Base-by-base conservation (phyloP, 2,888 invertebrate genomes). In the Hartigia nigra region DNA sequence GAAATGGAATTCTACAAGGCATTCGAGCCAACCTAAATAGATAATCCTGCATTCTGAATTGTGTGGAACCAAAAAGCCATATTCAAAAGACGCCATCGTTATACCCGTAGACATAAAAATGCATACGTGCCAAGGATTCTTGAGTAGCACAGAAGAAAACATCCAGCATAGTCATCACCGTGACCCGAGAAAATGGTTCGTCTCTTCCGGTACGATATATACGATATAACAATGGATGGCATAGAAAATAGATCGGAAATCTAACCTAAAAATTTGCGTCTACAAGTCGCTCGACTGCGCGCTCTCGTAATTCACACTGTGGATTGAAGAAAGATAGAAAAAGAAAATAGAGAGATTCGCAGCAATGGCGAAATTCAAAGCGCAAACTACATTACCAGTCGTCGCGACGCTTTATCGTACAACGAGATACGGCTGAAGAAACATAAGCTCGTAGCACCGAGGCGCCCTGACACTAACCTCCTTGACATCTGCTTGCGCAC, bases 401-500 rank as follows among this genome's bases (percentile, higher is more conserved):
- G 55, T 23, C 23, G 55, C 55, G 55, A 55, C 55, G 55, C 5
- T 55, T 55, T 55, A 55, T 55, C 55, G 55, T 55, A 55, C 55
- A 55, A 23, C 55, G 23, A 55, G 74, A 74, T 74, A 39, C 70
- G 72, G 39, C 70, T 32, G 72, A 39, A 36, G 77, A 70, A 39
- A 70, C 35, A 69, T 69, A 32, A 34, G 31, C 69, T n/a, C 55
- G 74, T 76, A 76, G 34, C 75, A 69, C 72, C 72, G 72, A 79
- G 78, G 75, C 74, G 75, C 76, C 77, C 75, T 77, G 81, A 83
- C 80, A 82, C 81, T 88, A 87, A 89, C 86, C 88, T 88, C 82
- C 83, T 85, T 88, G 89, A 88, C 88, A 87, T 87, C 85, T 86
- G 84, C 79, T 86, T 85, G 87, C 86, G 85, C 81, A 84, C 80